Conservation (phyloP, 2,888 invertebrate genomes). For the Leptopilina myrica region DNA sequence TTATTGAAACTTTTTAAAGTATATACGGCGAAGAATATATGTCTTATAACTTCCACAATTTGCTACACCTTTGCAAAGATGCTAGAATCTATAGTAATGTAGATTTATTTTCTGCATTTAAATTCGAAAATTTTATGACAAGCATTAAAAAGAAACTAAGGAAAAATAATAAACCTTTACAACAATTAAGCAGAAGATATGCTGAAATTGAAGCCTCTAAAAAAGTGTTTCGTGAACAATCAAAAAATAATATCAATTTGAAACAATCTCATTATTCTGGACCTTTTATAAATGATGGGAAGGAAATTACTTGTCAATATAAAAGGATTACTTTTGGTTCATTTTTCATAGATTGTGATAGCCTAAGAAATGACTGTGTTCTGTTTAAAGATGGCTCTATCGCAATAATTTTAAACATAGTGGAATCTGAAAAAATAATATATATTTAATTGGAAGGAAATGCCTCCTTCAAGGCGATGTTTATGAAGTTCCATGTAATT, state of each 20-base stretch:
- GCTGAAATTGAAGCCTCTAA: background rate
- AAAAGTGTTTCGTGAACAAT: background rate
- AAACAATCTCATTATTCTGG: background rate
- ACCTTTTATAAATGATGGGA: background rate
- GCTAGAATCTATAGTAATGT: background rate
- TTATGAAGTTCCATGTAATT: constrained; percentile 1
- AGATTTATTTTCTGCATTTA: background rate
- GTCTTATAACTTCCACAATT: constrained; percentile 9
- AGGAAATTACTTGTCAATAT: background rate
- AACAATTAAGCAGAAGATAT: constrained; percentile 1
- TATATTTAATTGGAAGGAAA: background rate
- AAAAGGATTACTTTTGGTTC: background rate
- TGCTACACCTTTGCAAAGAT: background rate
- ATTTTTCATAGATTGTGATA: background rate
- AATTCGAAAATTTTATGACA: constrained; percentile 10
- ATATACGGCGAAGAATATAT: background rate
- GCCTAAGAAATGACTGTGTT: background rate
- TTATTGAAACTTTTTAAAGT: background rate
- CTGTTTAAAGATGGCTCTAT: background rate
- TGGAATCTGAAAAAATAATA: constrained; percentile 3
- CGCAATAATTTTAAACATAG: background rate
- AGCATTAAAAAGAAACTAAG: constrained; percentile 2
- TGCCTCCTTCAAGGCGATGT: background rate
- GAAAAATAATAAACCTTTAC: constrained; percentile 3
- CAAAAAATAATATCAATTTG: background rate